Evolutionary conservation across 2,113 vertebrate genomes (phyloP), one percentile per base, ranked within the genome.

Genomic region (Lethenteron reissneri): DNA sequence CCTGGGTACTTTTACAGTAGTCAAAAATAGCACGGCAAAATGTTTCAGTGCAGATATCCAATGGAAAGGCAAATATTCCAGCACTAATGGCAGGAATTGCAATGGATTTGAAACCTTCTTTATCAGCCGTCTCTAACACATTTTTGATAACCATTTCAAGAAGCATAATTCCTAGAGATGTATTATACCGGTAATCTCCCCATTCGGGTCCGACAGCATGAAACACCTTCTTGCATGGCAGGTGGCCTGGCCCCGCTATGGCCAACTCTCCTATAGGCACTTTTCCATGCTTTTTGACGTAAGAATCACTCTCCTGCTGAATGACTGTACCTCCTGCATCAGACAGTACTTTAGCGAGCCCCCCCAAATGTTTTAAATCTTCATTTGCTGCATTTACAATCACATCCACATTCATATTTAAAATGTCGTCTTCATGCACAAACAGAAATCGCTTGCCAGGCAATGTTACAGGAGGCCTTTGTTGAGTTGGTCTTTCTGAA

Each of bases 71-170:
- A 57, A 76, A 82, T 8, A 76, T 0, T 1, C 80, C 80, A 1
- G 79, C 78, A 76, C 79, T 81, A 74, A 81, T 78, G 25, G 79
- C 81, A 1, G 81, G 81, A 8, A 82, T 72, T n/a, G 80, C 80
- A 56, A 82, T 73, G 0, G 80, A 79, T 56, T 9, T 57, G 1
- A 77, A 71, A 17, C 73, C 71, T 74, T 41, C 72, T 0, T 0
- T 13, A 62, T 80, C 78, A 56, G 80, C 74, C 57, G 78, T 56
- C 12, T 78, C 8, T 64, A 82, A 58, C 71, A 76, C 74, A 7
- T 70, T 69, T 25, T 2, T 9, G 3, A 77, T 74, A 2, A 75
- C 58, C 57, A 72, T 75, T 56, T 78, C 73, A 14, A 82, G 17
- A 1, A 79, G 58, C 0, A 3, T 1, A 56, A 15, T 73, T 9